These are phyloP conservation scores for Drosophila differens DNA, from an alignment of 2,888 invertebrate species.

Conservation along the genomic window DNA sequence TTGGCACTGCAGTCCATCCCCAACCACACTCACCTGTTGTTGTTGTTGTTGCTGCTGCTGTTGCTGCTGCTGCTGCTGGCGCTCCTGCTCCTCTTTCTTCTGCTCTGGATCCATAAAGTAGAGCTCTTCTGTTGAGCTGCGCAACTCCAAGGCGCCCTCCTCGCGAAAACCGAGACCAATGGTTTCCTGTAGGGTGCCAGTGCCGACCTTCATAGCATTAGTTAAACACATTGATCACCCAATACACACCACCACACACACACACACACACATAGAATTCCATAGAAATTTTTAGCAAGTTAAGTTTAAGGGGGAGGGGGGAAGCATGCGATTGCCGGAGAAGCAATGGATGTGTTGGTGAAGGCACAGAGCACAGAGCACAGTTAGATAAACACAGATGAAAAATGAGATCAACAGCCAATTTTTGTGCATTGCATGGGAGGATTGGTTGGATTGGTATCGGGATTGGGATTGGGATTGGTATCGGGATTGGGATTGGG, in stretches of 20 bases:
- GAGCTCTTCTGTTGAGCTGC: conserved; percentile 95
- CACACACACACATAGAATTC: conserved; percentile 41
- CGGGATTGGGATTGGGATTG: neutral
- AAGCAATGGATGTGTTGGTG: conserved; percentile 20
- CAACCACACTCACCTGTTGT: conserved; percentile 44
- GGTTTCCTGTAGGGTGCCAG: conserved; percentile 86
- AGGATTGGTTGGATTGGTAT: conserved; percentile 1
- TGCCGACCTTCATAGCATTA: conserved; percentile 85
- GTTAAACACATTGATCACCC: conserved; percentile 72
- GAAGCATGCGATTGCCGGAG: conserved; percentile 28
- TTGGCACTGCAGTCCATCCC: neutral
- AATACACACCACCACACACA: conserved; percentile 51
- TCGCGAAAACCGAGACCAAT: conserved; percentile 88
- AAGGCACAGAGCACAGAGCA: neutral
- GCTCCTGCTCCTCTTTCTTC: conserved; percentile 85
- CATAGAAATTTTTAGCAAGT: conserved; percentile 36
- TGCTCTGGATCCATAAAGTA: conserved; percentile 90
- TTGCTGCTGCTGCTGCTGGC: conserved; percentile 82
- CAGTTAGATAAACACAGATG: conserved; percentile 33
- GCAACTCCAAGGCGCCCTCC: conserved; percentile 93
- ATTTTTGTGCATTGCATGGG: conserved; percentile 60
- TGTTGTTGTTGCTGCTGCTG: conserved; percentile 33
- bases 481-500: neutral
- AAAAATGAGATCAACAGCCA: conserved; percentile 59
- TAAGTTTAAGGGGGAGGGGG: conserved; percentile 11